phyloP scores from a whole-genome alignment of 2,888 invertebrate genomes.

The Apamea monoglypha region DNA sequence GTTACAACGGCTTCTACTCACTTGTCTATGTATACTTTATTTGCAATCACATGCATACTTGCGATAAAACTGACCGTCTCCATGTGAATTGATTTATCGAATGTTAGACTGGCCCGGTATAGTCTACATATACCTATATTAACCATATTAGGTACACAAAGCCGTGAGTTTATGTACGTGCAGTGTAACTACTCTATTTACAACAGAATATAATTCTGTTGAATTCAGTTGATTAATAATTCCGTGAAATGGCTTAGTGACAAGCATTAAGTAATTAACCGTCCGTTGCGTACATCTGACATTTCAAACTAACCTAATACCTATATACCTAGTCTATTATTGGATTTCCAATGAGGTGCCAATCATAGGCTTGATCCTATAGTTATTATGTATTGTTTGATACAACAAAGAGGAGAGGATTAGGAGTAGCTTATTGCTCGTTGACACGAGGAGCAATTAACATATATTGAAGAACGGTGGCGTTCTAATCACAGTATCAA shows the following conservation, averaged over 20 bases:
- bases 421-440: background rate
- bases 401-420: background rate
- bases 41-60: background rate
- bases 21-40: background rate
- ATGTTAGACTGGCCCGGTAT: background rate
- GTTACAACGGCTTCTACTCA: background rate
- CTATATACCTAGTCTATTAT: background rate
- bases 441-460: background rate
- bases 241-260: constrained; percentile 3
- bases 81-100: background rate
- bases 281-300: background rate
- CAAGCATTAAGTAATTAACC: background rate
- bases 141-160: background rate
- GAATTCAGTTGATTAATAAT: constrained; percentile 21
- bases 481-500: background rate
- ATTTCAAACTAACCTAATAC: background rate
- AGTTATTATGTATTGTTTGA: background rate
- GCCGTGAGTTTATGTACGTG: background rate
- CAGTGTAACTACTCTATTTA: background rate
- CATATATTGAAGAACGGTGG: background rate
- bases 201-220: background rate
- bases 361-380: background rate
- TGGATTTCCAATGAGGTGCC: background rate
- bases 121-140: background rate
- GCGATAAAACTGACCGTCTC: background rate